Evolutionary conservation across 2,113 vertebrate species (phyloP), one percentile per base, ranked within the genome.

Genomic region (Syngnathus floridae): DNA sequence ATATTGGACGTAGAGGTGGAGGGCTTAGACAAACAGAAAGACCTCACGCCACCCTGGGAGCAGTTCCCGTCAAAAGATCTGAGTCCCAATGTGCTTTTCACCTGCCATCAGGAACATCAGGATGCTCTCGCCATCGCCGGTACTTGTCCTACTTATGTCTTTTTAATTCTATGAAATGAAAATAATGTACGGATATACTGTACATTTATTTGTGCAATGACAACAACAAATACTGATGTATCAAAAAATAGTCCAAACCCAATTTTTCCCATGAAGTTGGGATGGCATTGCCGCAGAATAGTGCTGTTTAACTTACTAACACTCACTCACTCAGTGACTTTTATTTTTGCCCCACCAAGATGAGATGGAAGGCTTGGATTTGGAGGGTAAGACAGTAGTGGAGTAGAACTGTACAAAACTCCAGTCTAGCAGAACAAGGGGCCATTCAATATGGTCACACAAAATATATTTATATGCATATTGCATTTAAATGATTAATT

Each of bases 31-130:
- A 97, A 94, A 73, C 94, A 93, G 75, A 92, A 93, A 0, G 96
- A 98, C 78, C 86, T 98, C 75, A 98, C 95, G 3, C 95, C 95
- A 9, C 97, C 97, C 0, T 99, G 97, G 96, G 97, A 99, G 73
- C 95, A 97, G 88, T 98, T 95, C 72, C 92, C 94, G 0, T 92
- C 93, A 14, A 98, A 97, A 89, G 96, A 98, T 73, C 89, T 97
- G 81, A 95, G 84, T 69, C 95, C 97, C 67, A 93, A 82, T 64
- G 92, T 97, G 58, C 94, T 99, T 71, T 99, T 99, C 86, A 95
- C 95, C 69, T 93, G 94, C 62, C 95, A 96, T 69, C 94, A 97
- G 87, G 97, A 99, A 58, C 94, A 97, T 43, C 94, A 97, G 82
- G 95, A 98, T 1, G 92, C 95, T 0, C 85, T 98, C 54, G 91